Base-by-base conservation (phyloP, 1,140 invertebrate genomes). In the Drosophila rhopaloa region DNA sequence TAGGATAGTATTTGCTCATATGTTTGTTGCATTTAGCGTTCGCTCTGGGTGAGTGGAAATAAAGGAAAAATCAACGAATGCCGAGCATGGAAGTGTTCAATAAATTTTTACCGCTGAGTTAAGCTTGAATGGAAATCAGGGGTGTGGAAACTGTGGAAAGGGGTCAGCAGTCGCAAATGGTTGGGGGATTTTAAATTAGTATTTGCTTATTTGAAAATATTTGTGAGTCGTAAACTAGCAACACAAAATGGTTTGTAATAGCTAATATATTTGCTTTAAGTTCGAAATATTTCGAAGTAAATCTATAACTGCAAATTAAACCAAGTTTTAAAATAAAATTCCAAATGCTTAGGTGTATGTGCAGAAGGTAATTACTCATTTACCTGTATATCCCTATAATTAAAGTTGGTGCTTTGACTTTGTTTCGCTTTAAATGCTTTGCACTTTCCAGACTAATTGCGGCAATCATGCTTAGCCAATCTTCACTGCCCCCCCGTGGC, bases 371-470 rank as follows among this genome's bases (percentile, higher is more conserved):
- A 62, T 58, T 19, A 59, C 14, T 6, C 38, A 8, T 14, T 62
- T 24, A 60, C 4, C 55, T 14, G 7, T 0, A 8, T 4, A 32
- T 4, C 9, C 19, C 55, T 35, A 1, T 43, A 63, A 63, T 63
- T 63, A 60, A 63, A 63, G 60, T 41, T 58, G 9, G 10, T 10
- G n/a, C 24, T 43, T 47, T 40, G 38, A 38, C 76, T 61, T 55
- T 19, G 7, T 19, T 50, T 55, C 16, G 41, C 24, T 43, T 77
- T 44, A 40, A 35, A 55, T 53, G 32, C 24, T 32, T 70, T 62
- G 47, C 41, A 62, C 58, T 81, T 82, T 79, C 14, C 79, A 83
- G 82, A 85, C 81, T 85, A 85, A 85, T 85, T 85, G 68, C 81
- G 48, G 61, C 62, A 85, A 85, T 85, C 82, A 62, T 43, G 38